Base-by-base conservation (phyloP, 37 sponge, comb jelly and placozoan genomes). In the Eunapius fragilis region DNA sequence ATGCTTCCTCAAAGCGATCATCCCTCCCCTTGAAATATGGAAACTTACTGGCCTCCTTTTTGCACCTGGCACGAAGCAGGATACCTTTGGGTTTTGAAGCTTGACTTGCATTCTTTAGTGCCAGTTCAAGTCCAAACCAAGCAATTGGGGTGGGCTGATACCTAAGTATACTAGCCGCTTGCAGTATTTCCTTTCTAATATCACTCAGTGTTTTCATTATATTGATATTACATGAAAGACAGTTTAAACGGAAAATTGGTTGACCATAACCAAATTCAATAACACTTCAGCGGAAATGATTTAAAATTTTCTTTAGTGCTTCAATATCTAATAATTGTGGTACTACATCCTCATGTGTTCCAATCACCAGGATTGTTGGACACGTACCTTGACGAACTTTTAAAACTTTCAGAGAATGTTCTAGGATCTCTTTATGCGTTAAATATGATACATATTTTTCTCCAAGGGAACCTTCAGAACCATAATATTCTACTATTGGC, bases 401-500 rank as follows among this genome's bases (percentile, higher is more conserved):
- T 19, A 58, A 58, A 10, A 58, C 58, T 41, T 37, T 41, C 3
- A 78, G 22, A 78, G 19, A 78, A 27, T 38, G 47, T 48, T 78
- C 28, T 11, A 78, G 2, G 28, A 78, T 78, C 47, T 78, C 45
- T 13, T 47, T 37, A 27, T 78, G 35, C 6, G 37, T 25, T 25
- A 78, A 25, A 38, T 41, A 30, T 38, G 35, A 38, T 6, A 25
- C 27, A 25, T 9, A 23, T 23, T 35, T 35, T 27, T 78, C 41
- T 38, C 78, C 78, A 78, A n/a, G 24, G 38, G 17, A 2, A 6
- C 33, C 78, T 24, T 78, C 41, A 5, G 6, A 14, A 48, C 33
- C 78, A 78, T 78, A 78, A 25, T 41, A 78, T 78, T 78, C 78
- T 48, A 78, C 38, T 25, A 41, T 37, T 37, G 78, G 78, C 27